Evolutionary conservation across 2,797 vertebrate genomes (phyloP), one percentile per base, ranked within the genome.

Genomic region (Pantherophis alleghaniensis): DNA sequence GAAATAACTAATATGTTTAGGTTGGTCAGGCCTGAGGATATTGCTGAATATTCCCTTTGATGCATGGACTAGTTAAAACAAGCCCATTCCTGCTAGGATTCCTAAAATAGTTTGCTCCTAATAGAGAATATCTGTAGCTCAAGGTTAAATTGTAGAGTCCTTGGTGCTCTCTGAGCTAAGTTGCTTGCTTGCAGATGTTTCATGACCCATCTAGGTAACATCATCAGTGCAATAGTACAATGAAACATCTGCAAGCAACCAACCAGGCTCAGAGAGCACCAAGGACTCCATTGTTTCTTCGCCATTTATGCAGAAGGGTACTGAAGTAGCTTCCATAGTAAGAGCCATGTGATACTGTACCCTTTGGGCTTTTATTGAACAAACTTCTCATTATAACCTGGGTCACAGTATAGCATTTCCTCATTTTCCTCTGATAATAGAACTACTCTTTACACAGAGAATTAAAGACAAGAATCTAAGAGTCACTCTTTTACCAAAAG

Each of bases 21-120:
- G 61, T 86, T n/a, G 69, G 28, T 28, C 51, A 86, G 59, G 59
- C 51, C 51, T 90, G 55, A 37, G 79, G 69, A 20, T 91, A 42
- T 63, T 83, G 57, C 47, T 61, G n/a, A 83, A 55, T 89, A 28
- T 63, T 91, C n/a, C 47, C 18, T 13, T 56, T 20, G 14, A 13
- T n/a, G 28, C 9, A n/a, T 3, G 7, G 12, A n/a, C 87, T 83
- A 63, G 87, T 88, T 91, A 91, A 63, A 93, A 89, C 93, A 89
- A 93, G 93, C 93, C 26, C 24, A 86, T 83, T 91, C 93, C 87
- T 89, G 90, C 22, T 66, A 47, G 32, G 69, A 24, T 22, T 90
- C 47, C 32, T 83, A n/a, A 59, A 69, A 51, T 51, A 18, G 9
- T 86, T 93, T 86, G 37, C 60, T 87, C 26, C 16, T 7, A 74